These are phyloP conservation scores for Polyommatus iphigenia DNA, from an alignment of 2,888 invertebrate species.

Conservation along the genomic window DNA sequence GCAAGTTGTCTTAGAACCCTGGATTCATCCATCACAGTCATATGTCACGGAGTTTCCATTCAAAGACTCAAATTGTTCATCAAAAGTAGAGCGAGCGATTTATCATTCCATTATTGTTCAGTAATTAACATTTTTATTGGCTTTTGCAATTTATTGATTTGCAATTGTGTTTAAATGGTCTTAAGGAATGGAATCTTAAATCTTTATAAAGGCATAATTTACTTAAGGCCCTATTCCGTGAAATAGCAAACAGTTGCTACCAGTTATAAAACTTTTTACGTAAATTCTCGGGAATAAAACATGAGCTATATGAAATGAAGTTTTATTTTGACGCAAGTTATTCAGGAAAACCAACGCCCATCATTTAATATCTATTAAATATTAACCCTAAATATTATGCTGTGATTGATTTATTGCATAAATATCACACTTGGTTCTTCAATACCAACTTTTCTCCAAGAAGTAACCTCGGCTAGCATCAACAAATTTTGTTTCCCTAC, in stretches of 20 bases:
- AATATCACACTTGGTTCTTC: too few species aligned
- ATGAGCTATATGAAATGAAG: neutral
- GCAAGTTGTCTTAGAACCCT: constrained; percentile 40
- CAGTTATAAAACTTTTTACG: neutral
- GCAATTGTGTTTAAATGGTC: neutral
- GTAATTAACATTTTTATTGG: constrained; percentile 41
- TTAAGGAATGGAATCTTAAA: neutral
- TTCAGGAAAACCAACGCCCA: neutral
- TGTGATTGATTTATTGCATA: too few species aligned
- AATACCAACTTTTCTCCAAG: too few species aligned
- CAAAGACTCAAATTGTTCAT: constrained; percentile 56
- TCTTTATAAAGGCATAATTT: neutral
- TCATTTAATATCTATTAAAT: neutral
- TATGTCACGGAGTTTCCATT: constrained; percentile 56
- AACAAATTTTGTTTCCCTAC: neutral
- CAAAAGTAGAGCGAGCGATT: constrained; percentile 66
- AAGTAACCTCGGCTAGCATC: neutral
- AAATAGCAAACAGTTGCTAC: neutral
- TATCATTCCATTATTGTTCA: constrained; percentile 52
- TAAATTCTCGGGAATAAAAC: neutral
- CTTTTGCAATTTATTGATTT: constrained; percentile 22
- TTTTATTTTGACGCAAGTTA: neutral
- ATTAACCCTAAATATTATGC: neutral
- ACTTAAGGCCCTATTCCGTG: neutral
- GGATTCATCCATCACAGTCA: constrained; percentile 65